These are phyloP conservation scores for Orius insidiosus DNA, from an alignment of 1,140 invertebrate species.

Conservation along the genomic window DNA sequence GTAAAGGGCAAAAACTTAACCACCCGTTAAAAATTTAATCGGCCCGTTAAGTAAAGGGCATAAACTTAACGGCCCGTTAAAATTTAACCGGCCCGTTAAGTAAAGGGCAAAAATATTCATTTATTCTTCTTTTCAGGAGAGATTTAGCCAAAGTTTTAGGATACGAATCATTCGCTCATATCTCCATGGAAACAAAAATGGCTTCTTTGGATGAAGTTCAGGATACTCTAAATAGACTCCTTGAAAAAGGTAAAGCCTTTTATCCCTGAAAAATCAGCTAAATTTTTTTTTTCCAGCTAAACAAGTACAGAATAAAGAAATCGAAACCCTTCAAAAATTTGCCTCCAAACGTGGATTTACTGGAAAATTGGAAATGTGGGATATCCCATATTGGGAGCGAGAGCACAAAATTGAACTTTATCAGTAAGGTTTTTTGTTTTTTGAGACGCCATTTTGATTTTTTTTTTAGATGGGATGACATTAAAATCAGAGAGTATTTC, in stretches of 20 bases:
- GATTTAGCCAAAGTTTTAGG: constrained; percentile 61
- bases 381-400: constrained; percentile 71
- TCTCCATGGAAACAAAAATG: constrained; percentile 93
- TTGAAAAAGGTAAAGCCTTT: constrained; percentile 34
- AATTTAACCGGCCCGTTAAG: no score
- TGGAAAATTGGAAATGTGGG: constrained; percentile 55
- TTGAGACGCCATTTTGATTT: constrained; percentile 5
- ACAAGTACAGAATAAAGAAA: constrained; percentile 56
- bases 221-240: constrained; percentile 48
- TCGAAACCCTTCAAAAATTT: constrained; percentile 53
- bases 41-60: no score
- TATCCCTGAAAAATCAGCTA: not conserved
- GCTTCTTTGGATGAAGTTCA: constrained; percentile 64
- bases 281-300: constrained; percentile 29
- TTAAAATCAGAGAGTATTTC: constrained; percentile 62
- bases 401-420: constrained; percentile 39
- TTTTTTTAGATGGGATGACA: constrained; percentile 41
- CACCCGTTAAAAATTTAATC: no score
- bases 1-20: no score
- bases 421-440: constrained; percentile 28
- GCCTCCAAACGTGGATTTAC: constrained; percentile 55
- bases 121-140: constrained; percentile 28
- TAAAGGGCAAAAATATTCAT: no score
- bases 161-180: constrained; percentile 57
- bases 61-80: no score